Evolutionary conservation across 2,113 vertebrate genomes (phyloP).

Genomic region (Rattus norvegicus): DNA sequence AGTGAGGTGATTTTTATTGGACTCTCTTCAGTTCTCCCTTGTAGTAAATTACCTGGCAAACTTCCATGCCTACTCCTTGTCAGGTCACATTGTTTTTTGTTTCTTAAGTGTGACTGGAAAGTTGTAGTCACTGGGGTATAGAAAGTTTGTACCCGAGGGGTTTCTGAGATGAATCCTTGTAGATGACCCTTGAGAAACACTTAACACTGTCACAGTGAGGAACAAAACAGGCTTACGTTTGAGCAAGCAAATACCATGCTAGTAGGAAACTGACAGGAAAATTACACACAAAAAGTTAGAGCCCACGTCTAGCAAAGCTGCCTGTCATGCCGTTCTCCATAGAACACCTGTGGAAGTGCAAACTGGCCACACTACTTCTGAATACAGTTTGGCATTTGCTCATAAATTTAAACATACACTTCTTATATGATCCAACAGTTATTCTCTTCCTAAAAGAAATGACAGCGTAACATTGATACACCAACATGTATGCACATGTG

Average conservation of each 20-base stretch:
- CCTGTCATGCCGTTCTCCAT: not conserved
- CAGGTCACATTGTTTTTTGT: slow-evolving; percentile 57
- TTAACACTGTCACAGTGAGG: not conserved
- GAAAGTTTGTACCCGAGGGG: slow-evolving; percentile 29
- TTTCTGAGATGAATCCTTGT: slow-evolving; percentile 42
- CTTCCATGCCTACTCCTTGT: slow-evolving; percentile 29
- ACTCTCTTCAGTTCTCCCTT: slow-evolving; percentile 35
- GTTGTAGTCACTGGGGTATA: not conserved
- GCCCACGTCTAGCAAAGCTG: slow-evolving; percentile 1
- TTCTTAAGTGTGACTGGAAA: slow-evolving; percentile 39
- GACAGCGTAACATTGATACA: not conserved
- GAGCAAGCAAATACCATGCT: not conserved
- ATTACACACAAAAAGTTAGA: not conserved
- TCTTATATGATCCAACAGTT: not conserved
- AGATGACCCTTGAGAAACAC: not conserved
- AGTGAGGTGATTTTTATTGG: slow-evolving; percentile 37
- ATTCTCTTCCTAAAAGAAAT: slow-evolving; percentile 9
- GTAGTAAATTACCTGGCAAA: slow-evolving; percentile 52
- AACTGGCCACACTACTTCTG: not conserved
- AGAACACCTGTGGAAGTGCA: not conserved
- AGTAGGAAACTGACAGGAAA: slow-evolving; percentile 21
- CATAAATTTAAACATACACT: not conserved
- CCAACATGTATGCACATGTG: not conserved
- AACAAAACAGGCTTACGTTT: not conserved
- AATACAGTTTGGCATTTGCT: not conserved